Percentiles rank a stretch among this genome's conserved stretches.
Conservation (phyloP, 2,888 invertebrate species). For the Conops quadrifasciatus region DNA sequence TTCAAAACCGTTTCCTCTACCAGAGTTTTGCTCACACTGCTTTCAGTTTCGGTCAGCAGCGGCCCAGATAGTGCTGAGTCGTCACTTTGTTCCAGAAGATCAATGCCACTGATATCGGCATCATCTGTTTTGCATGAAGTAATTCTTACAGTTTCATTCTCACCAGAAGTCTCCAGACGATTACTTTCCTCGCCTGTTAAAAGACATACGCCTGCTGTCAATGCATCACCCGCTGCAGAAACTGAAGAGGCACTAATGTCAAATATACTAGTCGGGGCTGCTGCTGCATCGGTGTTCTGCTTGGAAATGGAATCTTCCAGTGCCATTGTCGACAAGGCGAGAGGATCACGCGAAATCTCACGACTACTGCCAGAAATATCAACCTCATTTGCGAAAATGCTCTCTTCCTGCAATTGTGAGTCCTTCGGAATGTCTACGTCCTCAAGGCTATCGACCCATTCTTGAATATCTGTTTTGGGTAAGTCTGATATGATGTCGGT, state of each 20-base stretch:
- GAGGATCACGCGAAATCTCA: slow-evolving; percentile 50
- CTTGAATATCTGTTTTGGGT: slow-evolving; percentile 51
- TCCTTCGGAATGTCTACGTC: slow-evolving; percentile 39
- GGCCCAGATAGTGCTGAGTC: slow-evolving; percentile 55
- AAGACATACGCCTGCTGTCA: slow-evolving; percentile 46
- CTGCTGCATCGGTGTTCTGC: slow-evolving; percentile 8
- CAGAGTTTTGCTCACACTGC: slow-evolving; percentile 11
- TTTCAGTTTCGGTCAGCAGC: slow-evolving; percentile 33
- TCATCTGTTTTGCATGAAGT: too few relatives aligned
- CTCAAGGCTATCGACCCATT: slow-evolving; percentile 50
- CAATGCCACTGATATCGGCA: slow-evolving; percentile 58
- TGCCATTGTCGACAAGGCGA: slow-evolving; percentile 31
- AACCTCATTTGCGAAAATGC: slow-evolving; percentile 25
- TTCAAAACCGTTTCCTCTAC: slow-evolving; percentile 9
- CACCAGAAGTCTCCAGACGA: too few relatives aligned
- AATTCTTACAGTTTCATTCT: background rate
- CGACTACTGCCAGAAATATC: too few relatives aligned
- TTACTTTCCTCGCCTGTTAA: slow-evolving; percentile 37
- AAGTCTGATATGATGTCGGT: slow-evolving; percentile 44
- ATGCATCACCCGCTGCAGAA: slow-evolving; percentile 45
- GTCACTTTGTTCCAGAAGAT: slow-evolving; percentile 54
- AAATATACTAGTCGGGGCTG: slow-evolving; percentile 47
- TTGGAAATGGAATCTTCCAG: background rate
- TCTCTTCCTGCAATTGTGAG: slow-evolving; percentile 38
- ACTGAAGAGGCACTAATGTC: slow-evolving; percentile 42